Evolutionary conservation across 2,888 invertebrate species (phyloP), one percentile per base, ranked within the genome.

Genomic region (Tetragonula carbonaria): DNA sequence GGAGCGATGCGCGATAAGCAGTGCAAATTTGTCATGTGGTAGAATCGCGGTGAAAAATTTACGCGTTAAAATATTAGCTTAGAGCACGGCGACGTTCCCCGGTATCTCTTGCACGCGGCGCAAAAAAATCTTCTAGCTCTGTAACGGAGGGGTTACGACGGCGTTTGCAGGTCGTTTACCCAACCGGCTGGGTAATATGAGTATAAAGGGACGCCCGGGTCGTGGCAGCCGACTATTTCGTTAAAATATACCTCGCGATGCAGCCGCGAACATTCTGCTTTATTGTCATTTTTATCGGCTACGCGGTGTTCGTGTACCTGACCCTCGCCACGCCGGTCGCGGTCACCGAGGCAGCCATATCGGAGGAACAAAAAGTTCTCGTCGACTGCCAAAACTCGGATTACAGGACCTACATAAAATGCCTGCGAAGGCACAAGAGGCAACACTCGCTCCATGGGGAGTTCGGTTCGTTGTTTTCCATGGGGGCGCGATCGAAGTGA

Each of bases 321-420:
- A 59, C 28, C 33, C 13, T 33, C 16, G 67, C 57, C n/a, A 75
- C 38, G 28, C 53, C 79, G 45, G 6, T 65, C 16, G 23, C 50
- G 38, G 66, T 16, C 23, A 55, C 63, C 6, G 63, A 87, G 2
- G 11, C 85, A 38, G 66, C 84, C 18, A 82, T 68, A 21, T 51
- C 75, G 6, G 87, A 92, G 1, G 87, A 91, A 23, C 84, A 82
- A 5, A 89, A 90, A 62, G 28, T 92, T 45, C 71, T 93, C 23
- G 28, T 81, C 28, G 92, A 93, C 21, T 94, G 94, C 65, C 90
- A 90, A 53, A 86, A 93, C 82, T 78, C 92, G 21, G 93, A 94
- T 79, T 94, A 94, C 84, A 90, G 92, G 62, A 92, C 91, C 21
- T 94, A 94, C 78, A 90, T 94, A 51, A 92, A 92, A 82, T 94